Evolutionary conservation across 2,797 vertebrate species (phyloP), one percentile per base, ranked within the genome.

Genomic region (Diceros bicornis): DNA sequence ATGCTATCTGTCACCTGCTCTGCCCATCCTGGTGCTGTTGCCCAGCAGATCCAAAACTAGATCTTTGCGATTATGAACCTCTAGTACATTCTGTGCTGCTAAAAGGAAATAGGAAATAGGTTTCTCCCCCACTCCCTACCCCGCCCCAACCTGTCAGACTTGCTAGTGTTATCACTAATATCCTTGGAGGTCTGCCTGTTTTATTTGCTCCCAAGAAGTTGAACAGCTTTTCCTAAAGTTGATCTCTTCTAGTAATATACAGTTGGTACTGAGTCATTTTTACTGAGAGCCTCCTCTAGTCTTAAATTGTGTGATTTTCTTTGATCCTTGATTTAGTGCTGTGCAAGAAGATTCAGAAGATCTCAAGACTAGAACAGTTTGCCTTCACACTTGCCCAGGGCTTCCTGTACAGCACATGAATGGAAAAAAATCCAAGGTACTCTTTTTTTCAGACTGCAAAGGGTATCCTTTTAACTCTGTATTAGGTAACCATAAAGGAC

Each of bases 241-340:
- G 85, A 0, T 84, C 81, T 71, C 59, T 90, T 79, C 41, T 74
- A 71, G 17, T 61, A 59, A 72, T 37, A 79, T 7, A 32, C 37
- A 78, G 11, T 52, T 68, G 29, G 12, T 71, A 86, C 0, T 37
- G 74, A 91, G 59, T 89, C 75, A 55, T 86, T 86, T 90, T 85
- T 86, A 89, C 47, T 91, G 50, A 84, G 20, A 85, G 55, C 74
- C 8, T n/a, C 74, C 8, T n/a, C n/a, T 81, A 37, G 23, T 82
- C 66, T 97, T 82, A 90, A 87, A 82, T 62, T 27, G 11, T 66
- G 14, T 69, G 34, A 81, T 87, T 96, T 93, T 90, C 37, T 89
- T 91, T 94, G 27, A 69, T 79, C 52, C 55, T 89, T 82, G 61
- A 81, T 61, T 57, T 57, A 89, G 27, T 66, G 61, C 29, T 20